Evolutionary conservation across 2,113 vertebrate species (phyloP), one percentile per base, ranked within the genome.

Genomic region (Protobothrops mucrosquamatus): DNA sequence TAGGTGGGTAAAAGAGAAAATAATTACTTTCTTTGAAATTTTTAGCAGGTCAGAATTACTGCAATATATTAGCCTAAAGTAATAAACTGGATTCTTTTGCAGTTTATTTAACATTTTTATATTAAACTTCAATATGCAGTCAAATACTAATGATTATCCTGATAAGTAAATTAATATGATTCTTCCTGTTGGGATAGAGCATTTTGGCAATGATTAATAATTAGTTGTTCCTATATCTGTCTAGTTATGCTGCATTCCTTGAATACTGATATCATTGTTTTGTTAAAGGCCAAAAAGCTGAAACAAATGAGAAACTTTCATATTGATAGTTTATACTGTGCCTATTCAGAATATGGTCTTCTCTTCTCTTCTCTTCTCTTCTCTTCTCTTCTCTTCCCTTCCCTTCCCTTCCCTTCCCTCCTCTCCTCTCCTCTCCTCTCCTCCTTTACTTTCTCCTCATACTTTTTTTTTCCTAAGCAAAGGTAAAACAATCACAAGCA

Each of bases 1-100:
- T 94, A 93, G 94, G 96, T 89, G 93, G 94, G 91, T 95, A 94
- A 96, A 96, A 96, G 95, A 96, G 86, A 95, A 34, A 93, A 46
- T 46, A 52, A 92, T 69, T 88, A 96, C 89, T 52, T 95, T 96
- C 93, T 93, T 94, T 56, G 52, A 55, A 85, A 51, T 95, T 0
- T 85, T 43, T 59, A 86, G 55, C 55, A n/a, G 56, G 43, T 59
- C 86, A 81, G 54, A 57, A 8, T 2, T 91, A 69, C 90, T 56
- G 52, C 46, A 85, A 43, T 55, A 69, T 51, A 85, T 18, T 43
- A 46, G 64, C 54, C 15, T 34, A 24, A 91, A 81, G 29, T 81
- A 59, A 81, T 54, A 51, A 81, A 69, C n/a, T 91, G 48, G n/a
- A 23, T 81, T 74, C 29, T 54, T 81, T 34, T 48, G 3, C 51